Base-by-base conservation (phyloP, 2,797 vertebrate species). In the Gallinago stenura region DNA sequence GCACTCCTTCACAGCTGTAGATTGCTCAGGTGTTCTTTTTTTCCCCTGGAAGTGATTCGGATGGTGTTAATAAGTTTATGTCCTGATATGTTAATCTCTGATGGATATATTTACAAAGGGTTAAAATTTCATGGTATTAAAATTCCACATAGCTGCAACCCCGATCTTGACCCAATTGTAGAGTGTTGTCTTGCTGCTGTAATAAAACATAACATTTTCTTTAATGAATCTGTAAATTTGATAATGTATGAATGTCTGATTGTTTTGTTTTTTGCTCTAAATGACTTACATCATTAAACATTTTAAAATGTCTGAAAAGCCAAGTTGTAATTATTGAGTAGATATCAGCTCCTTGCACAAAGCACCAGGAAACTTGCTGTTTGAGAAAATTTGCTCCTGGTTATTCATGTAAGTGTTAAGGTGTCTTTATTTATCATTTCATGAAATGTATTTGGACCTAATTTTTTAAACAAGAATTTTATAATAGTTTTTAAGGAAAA, bases 191-290 rank as follows among this genome's bases (percentile, higher is more conserved):
- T 75, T 75, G 31, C 43, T 88, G 60, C 77, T 71, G 33, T 73
- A 73, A 79, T 69, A 85, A 75, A 89, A 78, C 82, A 75, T 39
- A 56, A 21, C 21, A 46, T 87, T 95, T 93, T 76, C 61, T 79
- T 96, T 41, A 84, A 57, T 72, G 68, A 79, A 31, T 96, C 66
- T 72, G 35, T 89, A 91, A 86, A 92, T 68, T 56, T 48, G 65
- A 35, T 87, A 76, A 86, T 79, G 54, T 89, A 11, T 77, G 54
- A 64, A 57, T 73, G 73, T 68, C 84, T 85, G 35, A 51, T 58
- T 69, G 11, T 33, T 82, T 76, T 69, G 17, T 60, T 70, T 89
- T 91, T 88, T 80, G n/a, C 93, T 97, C 80, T 65, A 69, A 84
- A 77, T 73, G 15, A 31, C 79, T 89, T 37, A 15, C 37, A 53